These are phyloP conservation scores for Manis javanica DNA, from an alignment of 2,797 vertebrate species.

Conservation along the genomic window DNA sequence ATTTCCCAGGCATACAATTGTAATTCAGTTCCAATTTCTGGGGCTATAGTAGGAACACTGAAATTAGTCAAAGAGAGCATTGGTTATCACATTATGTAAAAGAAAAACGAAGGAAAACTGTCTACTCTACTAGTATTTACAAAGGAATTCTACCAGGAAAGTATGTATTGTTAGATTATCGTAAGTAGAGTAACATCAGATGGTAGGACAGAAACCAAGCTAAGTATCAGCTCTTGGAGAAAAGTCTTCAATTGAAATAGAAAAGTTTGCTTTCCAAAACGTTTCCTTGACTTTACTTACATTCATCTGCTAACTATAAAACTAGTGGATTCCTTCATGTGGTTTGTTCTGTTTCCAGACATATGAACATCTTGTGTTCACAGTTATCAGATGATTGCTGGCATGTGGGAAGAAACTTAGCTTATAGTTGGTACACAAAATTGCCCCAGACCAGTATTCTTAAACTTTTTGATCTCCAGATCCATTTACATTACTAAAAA, in stretches of 20 bases:
- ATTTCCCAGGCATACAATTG: background rate
- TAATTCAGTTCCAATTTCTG: slow-evolving; percentile 18
- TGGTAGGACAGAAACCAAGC: background rate
- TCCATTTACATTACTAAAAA: background rate
- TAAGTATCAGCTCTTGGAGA: background rate
- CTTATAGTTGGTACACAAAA: background rate
- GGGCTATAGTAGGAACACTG: background rate
- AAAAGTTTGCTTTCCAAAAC: slow-evolving; percentile 48
- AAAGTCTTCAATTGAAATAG: slow-evolving; percentile 36
- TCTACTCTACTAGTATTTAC: background rate
- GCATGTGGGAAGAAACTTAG: slow-evolving; percentile 29
- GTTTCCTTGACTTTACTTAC: slow-evolving; percentile 53
- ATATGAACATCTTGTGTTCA: slow-evolving; percentile 45
- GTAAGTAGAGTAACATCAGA: background rate
- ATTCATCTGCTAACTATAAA: slow-evolving; percentile 63
- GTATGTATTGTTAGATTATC: background rate
- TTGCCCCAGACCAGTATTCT: background rate
- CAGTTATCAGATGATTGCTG: slow-evolving; percentile 54
- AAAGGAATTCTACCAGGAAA: background rate
- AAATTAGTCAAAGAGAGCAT: background rate
- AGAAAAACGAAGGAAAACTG: background rate
- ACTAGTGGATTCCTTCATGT: slow-evolving; percentile 48
- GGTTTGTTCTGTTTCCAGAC: slow-evolving; percentile 65
- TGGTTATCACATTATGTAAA: background rate
- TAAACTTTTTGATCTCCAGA: background rate